Evolutionary conservation across 2,113 vertebrate genomes (phyloP).

Genomic region (Zapornia atra): DNA sequence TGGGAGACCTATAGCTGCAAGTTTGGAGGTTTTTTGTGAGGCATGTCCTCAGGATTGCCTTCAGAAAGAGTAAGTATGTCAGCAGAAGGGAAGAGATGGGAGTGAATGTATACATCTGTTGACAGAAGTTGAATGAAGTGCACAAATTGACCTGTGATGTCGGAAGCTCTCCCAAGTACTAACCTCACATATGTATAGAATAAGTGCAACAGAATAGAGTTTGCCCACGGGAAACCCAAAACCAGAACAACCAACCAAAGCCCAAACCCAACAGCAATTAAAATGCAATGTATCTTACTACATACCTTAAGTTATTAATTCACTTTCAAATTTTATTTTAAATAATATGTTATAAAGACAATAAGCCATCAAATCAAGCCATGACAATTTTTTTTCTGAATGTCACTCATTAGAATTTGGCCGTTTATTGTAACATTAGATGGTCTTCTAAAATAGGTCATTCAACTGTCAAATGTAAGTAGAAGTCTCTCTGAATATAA

Average conservation of each 20-base stretch:
- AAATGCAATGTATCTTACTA: background rate
- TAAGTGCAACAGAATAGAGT: background rate
- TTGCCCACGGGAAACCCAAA: background rate
- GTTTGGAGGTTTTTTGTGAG: background rate
- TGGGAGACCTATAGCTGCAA: background rate
- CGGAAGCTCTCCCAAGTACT: background rate
- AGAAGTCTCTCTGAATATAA: background rate
- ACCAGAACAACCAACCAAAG: background rate
- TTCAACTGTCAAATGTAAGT: background rate
- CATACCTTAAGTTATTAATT: background rate
- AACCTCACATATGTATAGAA: background rate
- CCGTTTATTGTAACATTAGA: background rate
- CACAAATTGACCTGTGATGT: background rate
- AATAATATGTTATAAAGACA: background rate
- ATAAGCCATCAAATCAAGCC: background rate
- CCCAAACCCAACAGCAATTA: rapidly evolving
- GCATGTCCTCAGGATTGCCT: background rate
- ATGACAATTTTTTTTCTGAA: background rate
- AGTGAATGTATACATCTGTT: background rate
- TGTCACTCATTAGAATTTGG: background rate
- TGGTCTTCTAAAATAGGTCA: background rate
- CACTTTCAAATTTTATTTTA: background rate
- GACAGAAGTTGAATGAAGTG: background rate
- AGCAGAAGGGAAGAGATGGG: background rate
- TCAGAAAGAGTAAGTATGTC: background rate